Evolutionary conservation across 2,888 invertebrate genomes (phyloP), one percentile per base, ranked within the genome.

Genomic region (Caenorhabditis sulstoni): DNA sequence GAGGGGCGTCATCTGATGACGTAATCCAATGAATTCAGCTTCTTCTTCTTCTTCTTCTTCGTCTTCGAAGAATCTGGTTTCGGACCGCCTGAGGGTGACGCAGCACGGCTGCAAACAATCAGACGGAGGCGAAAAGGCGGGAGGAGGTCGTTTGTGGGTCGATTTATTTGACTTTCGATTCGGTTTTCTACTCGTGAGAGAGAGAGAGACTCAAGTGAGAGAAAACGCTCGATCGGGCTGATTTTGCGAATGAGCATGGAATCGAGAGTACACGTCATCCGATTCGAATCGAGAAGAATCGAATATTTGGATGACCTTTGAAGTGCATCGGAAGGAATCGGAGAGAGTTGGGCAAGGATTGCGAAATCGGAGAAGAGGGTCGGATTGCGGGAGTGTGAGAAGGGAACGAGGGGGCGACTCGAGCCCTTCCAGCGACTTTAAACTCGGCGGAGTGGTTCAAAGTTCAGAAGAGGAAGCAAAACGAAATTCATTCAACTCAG

Each of bases 161-260:
- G 64, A 73, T 73, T 71, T 73, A 73, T 73, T 73, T 73, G 73
- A 73, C 55, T 73, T 73, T 73, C 73, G 41, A 64, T 62, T 62
- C 61, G 70, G 53, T 70, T 71, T 41, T 55, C 37, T 39, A 1
- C 70, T 45, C 39, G 7, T 5, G 29, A 29, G 29, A 29, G 35
- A 66, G 7, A 29, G 29, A 29, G 29, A 29, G 35, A 66, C 62
- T 71, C 62, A 23, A 53, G 70, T 61, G 70, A 61, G 61, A 71
- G 52, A 8, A 45, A 47, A 14, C 29, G 57, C 62, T 55, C 62
- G 55, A 16, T 37, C 53, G 20, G 37, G 37, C 55, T 57, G 53
- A 62, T 61, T 70, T 61, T 29, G 29, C 7, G 29, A 29, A 53
- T 47, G 45, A 70, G 53, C 52, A 61, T 53, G 50, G 58, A 35